phyloP scores from a whole-genome alignment of 1,140 invertebrate species.

The Diprion similis region DNA sequence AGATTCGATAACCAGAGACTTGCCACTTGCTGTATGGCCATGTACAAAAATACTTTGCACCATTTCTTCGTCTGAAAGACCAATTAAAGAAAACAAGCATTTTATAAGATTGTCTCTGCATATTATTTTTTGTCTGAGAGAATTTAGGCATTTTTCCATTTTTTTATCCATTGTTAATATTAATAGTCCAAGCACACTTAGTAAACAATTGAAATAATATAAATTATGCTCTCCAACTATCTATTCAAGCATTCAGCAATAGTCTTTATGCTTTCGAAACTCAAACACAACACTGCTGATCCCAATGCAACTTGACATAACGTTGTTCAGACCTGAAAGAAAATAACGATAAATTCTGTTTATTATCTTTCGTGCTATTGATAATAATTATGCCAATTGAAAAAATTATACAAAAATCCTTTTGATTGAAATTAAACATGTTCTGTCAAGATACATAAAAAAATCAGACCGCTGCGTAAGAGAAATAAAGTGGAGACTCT shows the following conservation, averaged over 20 bases:
- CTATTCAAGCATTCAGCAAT: too few relatives aligned
- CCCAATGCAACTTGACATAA: conserved; percentile 29
- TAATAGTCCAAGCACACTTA: neutral
- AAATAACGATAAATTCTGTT: conserved; percentile 4
- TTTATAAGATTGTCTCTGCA: conserved; percentile 68
- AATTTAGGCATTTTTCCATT: conserved; percentile 62
- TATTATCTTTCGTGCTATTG: neutral
- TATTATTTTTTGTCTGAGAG: conserved; percentile 53
- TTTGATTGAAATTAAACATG: neutral
- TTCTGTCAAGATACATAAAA: conserved; percentile 18
- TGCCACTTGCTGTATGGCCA: conserved; percentile 83
- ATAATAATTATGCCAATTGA: neutral
- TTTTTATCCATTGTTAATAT: conserved; percentile 28
- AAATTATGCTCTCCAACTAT: too few relatives aligned
- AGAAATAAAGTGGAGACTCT: too few relatives aligned
- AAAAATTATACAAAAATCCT: neutral
- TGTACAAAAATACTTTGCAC: conserved; percentile 75
- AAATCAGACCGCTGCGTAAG: too few relatives aligned
- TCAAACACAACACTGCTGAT: neutral
- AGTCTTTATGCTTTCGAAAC: neutral
- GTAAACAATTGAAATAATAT: neutral
- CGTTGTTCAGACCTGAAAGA: conserved; percentile 20
- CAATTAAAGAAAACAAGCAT: conserved; percentile 67
- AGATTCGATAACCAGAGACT: conserved; percentile 71
- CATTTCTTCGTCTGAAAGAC: conserved; percentile 64